Percentiles rank a stretch among this genome's conserved stretches.
phyloP scores from a whole-genome alignment of 2,888 invertebrate species.

The Amphipyra berbera region DNA sequence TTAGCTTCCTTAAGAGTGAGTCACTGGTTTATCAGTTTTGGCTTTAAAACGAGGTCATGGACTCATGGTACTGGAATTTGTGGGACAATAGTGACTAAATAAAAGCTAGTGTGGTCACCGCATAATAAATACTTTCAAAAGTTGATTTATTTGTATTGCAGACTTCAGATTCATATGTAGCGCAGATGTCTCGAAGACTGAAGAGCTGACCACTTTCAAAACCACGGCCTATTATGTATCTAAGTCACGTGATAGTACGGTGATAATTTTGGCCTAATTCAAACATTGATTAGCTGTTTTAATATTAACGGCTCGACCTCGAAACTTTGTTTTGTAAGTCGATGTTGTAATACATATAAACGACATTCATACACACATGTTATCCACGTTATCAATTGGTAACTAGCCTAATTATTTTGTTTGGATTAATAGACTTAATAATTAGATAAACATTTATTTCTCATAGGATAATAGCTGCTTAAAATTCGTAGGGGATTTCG shows the following conservation, averaged over 20 bases:
- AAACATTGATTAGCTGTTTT: conserved; percentile 32
- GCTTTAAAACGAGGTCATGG: conserved; percentile 43
- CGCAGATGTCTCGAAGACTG: not conserved
- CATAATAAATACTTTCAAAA: conserved; percentile 3
- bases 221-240: conserved; percentile 10
- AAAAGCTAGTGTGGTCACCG: conserved; percentile 10
- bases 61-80: conserved; percentile 36
- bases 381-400: conserved; percentile 42
- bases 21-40: conserved; percentile 55
- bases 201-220: conserved; percentile 19
- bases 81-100: conserved; percentile 27
- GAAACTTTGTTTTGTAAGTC: conserved; percentile 42
- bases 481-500: too few species aligned
- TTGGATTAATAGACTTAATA: conserved; percentile 13
- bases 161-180: conserved; percentile 1
- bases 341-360: conserved; percentile 48
- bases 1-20: conserved; percentile 61
- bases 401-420: conserved; percentile 33
- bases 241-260: conserved; percentile 21
- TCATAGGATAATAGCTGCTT: not conserved
- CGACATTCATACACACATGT: conserved; percentile 23
- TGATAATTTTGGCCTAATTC: conserved; percentile 44
- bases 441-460: conserved; percentile 11
- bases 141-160: not conserved
- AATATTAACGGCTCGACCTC: conserved; percentile 41